Conservation (phyloP, 1,140 invertebrate species). For the Drosophila truncata region DNA sequence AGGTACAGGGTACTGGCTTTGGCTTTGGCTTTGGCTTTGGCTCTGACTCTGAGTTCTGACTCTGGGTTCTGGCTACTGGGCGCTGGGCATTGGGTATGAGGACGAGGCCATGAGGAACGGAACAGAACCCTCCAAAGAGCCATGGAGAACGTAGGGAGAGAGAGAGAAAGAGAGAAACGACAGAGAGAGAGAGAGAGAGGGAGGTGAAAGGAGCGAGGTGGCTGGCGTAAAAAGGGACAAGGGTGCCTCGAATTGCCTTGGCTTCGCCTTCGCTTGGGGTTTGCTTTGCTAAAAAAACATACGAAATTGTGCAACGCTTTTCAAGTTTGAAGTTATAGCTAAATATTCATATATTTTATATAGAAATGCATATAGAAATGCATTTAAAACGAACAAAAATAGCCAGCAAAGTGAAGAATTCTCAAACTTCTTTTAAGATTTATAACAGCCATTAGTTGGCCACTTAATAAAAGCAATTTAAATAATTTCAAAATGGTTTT, state of each 20-base stretch:
- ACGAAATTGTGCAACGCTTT: slow-evolving; percentile 52
- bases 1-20: slow-evolving; percentile 1
- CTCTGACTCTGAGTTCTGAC: too few species aligned
- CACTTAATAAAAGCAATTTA: slow-evolving; percentile 10
- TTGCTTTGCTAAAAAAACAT: slow-evolving; percentile 4
- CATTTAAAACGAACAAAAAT: neutral
- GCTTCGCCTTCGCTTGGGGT: slow-evolving; percentile 35
- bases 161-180: neutral
- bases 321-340: slow-evolving; percentile 41
- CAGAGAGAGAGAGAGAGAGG: neutral
- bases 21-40: slow-evolving; percentile 5
- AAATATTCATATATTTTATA: neutral
- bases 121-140: slow-evolving; percentile 1
- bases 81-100: slow-evolving; percentile 28
- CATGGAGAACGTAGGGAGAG: neutral
- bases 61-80: too few species aligned
- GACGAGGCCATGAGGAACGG: slow-evolving; percentile 43
- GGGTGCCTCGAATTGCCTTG: slow-evolving; percentile 54
- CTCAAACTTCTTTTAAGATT: slow-evolving; percentile 11
- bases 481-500: neutral
- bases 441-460: slow-evolving; percentile 30
- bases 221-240: slow-evolving; percentile 40
- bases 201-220: slow-evolving; percentile 11
- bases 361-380: neutral
- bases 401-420: slow-evolving; percentile 14